phyloP scores from a whole-genome alignment of 1,140 invertebrate genomes.

The Helicorthomorpha holstii region DNA sequence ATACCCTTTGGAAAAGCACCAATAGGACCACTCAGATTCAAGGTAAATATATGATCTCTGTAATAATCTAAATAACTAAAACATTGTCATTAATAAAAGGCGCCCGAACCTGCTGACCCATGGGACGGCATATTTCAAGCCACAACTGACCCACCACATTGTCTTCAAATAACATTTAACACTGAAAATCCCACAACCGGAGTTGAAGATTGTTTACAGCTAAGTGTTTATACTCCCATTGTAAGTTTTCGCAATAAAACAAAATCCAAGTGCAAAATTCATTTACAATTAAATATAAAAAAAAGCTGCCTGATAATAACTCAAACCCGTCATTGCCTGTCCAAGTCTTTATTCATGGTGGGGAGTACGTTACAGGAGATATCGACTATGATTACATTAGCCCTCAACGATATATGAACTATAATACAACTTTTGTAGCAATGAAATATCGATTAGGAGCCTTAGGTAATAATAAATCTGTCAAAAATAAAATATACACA shows the following conservation, averaged over 20 bases:
- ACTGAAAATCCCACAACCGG: not conserved
- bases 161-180: not conserved
- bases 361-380: conserved; percentile 30
- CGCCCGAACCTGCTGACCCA: not conserved
- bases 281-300: no score
- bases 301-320: not conserved
- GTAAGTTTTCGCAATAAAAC: no score
- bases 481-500: not conserved
- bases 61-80: not conserved
- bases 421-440: conserved; percentile 40
- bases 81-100: no score
- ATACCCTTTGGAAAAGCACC: not conserved
- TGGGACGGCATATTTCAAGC: not conserved
- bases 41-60: not conserved
- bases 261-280: no score
- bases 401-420: conserved; percentile 29
- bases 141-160: not conserved
- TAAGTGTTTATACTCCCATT: not conserved
- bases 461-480: conserved; percentile 35
- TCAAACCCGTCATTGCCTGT: conserved; percentile 23
- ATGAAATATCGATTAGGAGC: conserved; percentile 45
- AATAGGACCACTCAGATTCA: not conserved
- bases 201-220: not conserved
- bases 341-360: conserved; percentile 36
- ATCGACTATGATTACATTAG: conserved; percentile 24